Conservation (phyloP, 2,888 invertebrate species). For the Alviniconcha strummeri region DNA sequence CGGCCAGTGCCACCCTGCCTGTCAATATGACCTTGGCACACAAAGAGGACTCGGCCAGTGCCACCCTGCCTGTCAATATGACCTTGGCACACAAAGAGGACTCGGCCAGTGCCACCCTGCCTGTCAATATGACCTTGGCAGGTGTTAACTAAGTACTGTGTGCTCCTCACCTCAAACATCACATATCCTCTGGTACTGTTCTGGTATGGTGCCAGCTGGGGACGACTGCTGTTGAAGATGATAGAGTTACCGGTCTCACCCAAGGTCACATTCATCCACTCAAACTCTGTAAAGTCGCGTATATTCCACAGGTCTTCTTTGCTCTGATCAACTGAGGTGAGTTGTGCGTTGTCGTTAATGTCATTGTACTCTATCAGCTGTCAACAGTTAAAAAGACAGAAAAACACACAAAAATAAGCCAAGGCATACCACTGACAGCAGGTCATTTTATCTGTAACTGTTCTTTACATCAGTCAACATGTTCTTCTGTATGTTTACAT, state of each 20-base stretch:
- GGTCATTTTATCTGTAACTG: too few relatives aligned
- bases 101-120: too few relatives aligned
- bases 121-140: too few relatives aligned
- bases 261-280: constrained; percentile 46
- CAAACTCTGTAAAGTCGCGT: constrained; percentile 47
- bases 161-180: constrained; percentile 36
- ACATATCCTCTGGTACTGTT: constrained; percentile 32
- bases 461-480: too few relatives aligned
- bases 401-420: not conserved
- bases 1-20: too few relatives aligned
- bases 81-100: too few relatives aligned
- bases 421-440: not conserved
- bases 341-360: constrained; percentile 55
- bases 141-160: too few relatives aligned
- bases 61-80: too few relatives aligned
- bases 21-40: too few relatives aligned
- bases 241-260: constrained; percentile 12
- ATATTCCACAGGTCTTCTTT: constrained; percentile 45
- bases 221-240: constrained; percentile 31
- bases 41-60: too few relatives aligned
- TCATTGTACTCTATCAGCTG: constrained; percentile 67
- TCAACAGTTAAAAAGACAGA: constrained; percentile 13
- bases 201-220: not conserved
- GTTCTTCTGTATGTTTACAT: too few relatives aligned
- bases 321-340: constrained; percentile 34